Conservation (phyloP, 2,888 invertebrate species). For the Pycnomerus fuliginosus region DNA sequence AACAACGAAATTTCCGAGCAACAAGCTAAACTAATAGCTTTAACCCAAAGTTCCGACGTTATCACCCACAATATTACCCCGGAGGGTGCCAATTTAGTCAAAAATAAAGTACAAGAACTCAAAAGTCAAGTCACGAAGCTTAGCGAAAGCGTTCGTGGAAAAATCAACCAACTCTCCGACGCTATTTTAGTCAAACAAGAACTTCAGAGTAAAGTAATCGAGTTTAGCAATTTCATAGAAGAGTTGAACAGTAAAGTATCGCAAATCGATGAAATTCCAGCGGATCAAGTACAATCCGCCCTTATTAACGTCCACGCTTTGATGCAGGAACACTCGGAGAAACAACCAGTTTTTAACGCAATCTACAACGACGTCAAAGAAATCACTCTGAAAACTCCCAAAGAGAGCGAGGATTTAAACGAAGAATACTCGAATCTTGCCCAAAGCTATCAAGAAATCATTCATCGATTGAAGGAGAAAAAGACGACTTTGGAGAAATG, state of each 20-base stretch:
- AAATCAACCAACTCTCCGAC: constrained; percentile 79
- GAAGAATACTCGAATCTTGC: constrained; percentile 76
- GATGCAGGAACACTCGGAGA: constrained; percentile 82
- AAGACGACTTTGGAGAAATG: constrained; percentile 76
- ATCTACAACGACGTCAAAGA: constrained; percentile 84
- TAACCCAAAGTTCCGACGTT: constrained; percentile 78
- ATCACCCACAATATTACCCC: constrained; percentile 75
- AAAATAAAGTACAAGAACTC: constrained; percentile 70
- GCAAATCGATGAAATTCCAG: constrained; percentile 77
- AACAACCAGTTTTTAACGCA: constrained; percentile 72
- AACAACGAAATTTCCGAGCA: constrained; percentile 85
- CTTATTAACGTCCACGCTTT: constrained; percentile 78
- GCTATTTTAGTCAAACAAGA: constrained; percentile 80
- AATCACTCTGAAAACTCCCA: constrained; percentile 67
- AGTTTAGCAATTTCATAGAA: constrained; percentile 79
- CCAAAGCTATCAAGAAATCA: constrained; percentile 74
- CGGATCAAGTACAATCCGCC: constrained; percentile 77
- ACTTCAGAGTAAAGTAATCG: constrained; percentile 74
- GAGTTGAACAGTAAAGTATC: constrained; percentile 69
- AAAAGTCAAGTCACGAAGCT: constrained; percentile 73
- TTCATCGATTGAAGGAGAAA: constrained; percentile 71
- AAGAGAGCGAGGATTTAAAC: constrained; percentile 71
- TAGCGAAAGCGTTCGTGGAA: constrained; percentile 72
- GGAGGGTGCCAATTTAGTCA: constrained; percentile 72
- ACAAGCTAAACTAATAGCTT: constrained; percentile 75